These are phyloP conservation scores for Notothenia rossii DNA, from an alignment of 2,113 vertebrate genomes.

Conservation along the genomic window DNA sequence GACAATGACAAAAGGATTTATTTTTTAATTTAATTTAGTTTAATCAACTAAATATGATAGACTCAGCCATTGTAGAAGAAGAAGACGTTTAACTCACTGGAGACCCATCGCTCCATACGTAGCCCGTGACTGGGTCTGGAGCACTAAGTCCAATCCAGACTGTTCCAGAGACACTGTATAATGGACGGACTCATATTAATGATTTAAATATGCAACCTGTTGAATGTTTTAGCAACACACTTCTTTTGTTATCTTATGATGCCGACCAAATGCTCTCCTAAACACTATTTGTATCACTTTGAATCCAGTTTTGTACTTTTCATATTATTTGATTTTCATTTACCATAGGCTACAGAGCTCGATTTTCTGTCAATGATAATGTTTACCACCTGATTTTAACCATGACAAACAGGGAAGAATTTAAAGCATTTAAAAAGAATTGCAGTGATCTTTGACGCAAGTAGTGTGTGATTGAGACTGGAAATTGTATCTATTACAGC, in stretches of 20 bases:
- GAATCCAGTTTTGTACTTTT: background rate
- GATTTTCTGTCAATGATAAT: background rate
- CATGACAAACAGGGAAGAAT: background rate
- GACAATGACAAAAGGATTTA: background rate
- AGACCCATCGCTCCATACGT: slow-evolving; percentile 89
- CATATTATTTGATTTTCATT: background rate
- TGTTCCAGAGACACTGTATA: background rate
- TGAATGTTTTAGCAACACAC: background rate
- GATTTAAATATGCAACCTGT: background rate
- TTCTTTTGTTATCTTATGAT: too few species aligned
- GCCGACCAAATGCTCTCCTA: background rate
- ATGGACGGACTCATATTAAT: background rate
- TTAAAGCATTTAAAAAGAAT: background rate
- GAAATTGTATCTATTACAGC: too few species aligned
- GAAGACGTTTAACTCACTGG: slow-evolving; percentile 84
- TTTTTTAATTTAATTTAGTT: background rate
- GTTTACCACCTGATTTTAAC: background rate
- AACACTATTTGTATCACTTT: background rate
- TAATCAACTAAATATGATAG: background rate
- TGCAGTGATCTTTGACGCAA: background rate
- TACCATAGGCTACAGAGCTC: too few species aligned
- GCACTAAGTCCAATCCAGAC: slow-evolving; percentile 84
- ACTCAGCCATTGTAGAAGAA: background rate
- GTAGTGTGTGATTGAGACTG: background rate
- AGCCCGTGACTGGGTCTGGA: slow-evolving; percentile 83